These are phyloP conservation scores for Acrocephalus kingi DNA, from an alignment of 2,113 vertebrate genomes.

Conservation along the genomic window DNA sequence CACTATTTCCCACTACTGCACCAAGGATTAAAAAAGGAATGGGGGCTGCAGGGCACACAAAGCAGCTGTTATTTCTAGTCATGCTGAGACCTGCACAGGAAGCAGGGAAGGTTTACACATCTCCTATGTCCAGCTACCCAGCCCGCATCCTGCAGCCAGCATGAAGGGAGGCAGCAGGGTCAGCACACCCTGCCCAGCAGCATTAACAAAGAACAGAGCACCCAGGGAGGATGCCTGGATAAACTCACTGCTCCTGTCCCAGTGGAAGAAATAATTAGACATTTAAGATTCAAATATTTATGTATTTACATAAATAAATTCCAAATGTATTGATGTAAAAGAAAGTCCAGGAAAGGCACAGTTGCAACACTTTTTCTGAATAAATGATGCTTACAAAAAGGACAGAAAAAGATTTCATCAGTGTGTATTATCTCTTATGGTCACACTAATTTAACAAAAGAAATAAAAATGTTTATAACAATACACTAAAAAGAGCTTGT, in stretches of 20 bases:
- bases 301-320: not conserved
- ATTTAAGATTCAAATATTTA: not conserved
- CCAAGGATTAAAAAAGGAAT: not conserved
- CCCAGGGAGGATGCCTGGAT: not conserved
- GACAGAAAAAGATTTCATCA: not conserved
- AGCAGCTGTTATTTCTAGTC: not conserved
- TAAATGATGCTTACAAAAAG: not conserved
- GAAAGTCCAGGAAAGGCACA: not conserved
- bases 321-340: not conserved
- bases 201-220: not conserved
- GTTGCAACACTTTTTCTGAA: not conserved
- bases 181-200: not conserved
- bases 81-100: not conserved
- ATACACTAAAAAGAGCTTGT: not conserved
- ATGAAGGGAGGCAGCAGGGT: fast-evolving
- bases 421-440: not conserved
- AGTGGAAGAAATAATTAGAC: not conserved
- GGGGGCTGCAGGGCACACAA: not conserved
- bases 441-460: not conserved
- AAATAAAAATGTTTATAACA: not conserved
- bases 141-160: not conserved
- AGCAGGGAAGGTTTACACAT: not conserved
- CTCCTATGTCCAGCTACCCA: not conserved
- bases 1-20: not conserved
- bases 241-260: not conserved